Conservation (phyloP, 2,797 vertebrate species). For the Acropternis orthonyx region DNA sequence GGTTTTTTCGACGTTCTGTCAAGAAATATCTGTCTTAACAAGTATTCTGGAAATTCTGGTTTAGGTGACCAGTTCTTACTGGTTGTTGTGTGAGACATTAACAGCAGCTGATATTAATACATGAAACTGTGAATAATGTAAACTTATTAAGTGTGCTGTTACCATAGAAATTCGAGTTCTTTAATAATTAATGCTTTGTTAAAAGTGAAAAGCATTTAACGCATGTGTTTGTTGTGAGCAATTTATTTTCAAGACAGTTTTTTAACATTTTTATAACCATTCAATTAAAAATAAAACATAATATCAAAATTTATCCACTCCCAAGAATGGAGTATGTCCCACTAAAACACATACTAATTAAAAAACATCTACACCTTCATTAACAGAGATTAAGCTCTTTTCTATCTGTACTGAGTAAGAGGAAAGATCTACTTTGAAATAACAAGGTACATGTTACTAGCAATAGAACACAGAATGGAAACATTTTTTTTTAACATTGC, state of each 20-base stretch:
- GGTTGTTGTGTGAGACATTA: neutral
- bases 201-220: conserved; percentile 59
- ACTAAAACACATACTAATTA: neutral
- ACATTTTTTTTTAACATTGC: neutral
- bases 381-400: neutral
- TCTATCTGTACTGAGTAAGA: neutral
- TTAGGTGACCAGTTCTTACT: neutral
- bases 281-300: neutral
- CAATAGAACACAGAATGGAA: neutral
- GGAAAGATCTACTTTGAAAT: neutral
- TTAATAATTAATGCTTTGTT: conserved; percentile 66
- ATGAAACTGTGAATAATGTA: conserved; percentile 2
- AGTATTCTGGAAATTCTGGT: neutral
- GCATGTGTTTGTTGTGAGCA: neutral
- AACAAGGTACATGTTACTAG: neutral
- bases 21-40: neutral
- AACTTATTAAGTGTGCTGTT: conserved; percentile 26
- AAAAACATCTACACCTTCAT: neutral
- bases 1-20: neutral
- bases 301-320: neutral
- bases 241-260: neutral
- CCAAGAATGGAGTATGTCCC: neutral
- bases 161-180: conserved; percentile 48
- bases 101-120: neutral
- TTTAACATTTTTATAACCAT: neutral